These are phyloP conservation scores for Nerophis lumbriciformis DNA, from an alignment of 2,113 vertebrate species.

Conservation along the genomic window DNA sequence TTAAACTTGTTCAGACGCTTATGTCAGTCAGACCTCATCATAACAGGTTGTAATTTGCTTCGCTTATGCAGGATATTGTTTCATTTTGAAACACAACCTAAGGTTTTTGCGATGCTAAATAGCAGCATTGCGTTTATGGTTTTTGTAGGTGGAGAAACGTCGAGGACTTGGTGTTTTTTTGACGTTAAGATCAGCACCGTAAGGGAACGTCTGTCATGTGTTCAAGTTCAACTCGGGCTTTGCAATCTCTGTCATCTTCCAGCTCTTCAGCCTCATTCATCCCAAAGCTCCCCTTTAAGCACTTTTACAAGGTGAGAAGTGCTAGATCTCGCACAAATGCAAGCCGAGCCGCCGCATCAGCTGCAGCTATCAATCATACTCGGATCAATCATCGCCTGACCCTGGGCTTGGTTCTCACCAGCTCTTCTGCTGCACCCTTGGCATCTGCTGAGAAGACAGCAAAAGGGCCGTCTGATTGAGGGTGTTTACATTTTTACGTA, in stretches of 20 bases:
- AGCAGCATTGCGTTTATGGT: not conserved
- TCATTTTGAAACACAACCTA: not conserved
- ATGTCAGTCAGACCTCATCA: constrained; percentile 6
- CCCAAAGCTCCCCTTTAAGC: constrained; percentile 51
- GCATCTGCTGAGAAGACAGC: constrained; percentile 60
- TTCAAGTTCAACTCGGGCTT: constrained; percentile 8
- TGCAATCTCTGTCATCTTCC: constrained; percentile 16
- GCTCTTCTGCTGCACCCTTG: constrained; percentile 47
- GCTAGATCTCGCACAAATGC: constrained; percentile 65
- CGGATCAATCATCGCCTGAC: constrained; percentile 66
- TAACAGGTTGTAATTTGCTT: not conserved
- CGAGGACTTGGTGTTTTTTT: not conserved
- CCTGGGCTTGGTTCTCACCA: constrained; percentile 40
- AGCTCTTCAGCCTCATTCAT: constrained; percentile 28
- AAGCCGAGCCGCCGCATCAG: constrained; percentile 67
- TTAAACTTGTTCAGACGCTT: not conserved
- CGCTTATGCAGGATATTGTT: not conserved
- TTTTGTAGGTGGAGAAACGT: not conserved
- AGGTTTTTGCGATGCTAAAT: not conserved
- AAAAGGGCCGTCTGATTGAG: constrained; percentile 37
- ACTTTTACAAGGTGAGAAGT: constrained; percentile 77
- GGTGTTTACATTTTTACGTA: constrained; percentile 39
- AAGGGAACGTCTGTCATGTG: not conserved
- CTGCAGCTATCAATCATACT: constrained; percentile 72
- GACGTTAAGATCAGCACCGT: not conserved